Evolutionary conservation across 2,888 invertebrate genomes (phyloP).

Genomic region (Phyto melanocephala): DNA sequence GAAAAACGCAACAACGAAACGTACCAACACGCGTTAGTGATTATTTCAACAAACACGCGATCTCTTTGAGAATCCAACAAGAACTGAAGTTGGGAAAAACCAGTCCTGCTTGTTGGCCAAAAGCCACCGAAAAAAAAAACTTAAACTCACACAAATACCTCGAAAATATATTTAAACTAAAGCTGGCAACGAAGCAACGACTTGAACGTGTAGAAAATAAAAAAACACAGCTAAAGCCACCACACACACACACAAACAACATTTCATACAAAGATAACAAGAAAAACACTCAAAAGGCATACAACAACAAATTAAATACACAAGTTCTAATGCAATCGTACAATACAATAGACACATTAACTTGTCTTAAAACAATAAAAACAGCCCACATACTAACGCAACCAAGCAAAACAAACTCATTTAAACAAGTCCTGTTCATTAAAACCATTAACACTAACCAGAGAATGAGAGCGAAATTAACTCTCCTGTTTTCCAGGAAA

Average conservation of each 20-base stretch:
- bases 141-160: conserved; percentile 55
- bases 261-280: neutral
- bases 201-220: neutral
- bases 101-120: conserved; percentile 75
- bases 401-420: conserved; percentile 12
- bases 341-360: neutral
- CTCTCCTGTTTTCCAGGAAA: neutral
- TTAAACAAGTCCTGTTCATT: conserved; percentile 53
- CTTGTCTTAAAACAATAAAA: neutral
- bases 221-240: neutral
- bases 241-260: conserved; percentile 8
- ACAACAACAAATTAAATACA: conserved; percentile 27
- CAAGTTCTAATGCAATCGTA: conserved; percentile 40
- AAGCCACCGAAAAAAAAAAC: conserved; percentile 63
- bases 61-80: conserved; percentile 79
- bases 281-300: neutral
- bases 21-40: conserved; percentile 60
- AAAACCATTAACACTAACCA: neutral
- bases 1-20: conserved; percentile 55
- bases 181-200: conserved; percentile 24
- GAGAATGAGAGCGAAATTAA: conserved; percentile 8
- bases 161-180: conserved; percentile 14
- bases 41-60: conserved; percentile 67
- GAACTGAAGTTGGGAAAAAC: conserved; percentile 79
- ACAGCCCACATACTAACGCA: neutral